Evolutionary conservation across 2,797 vertebrate genomes (phyloP).

Genomic region (Cirrhinus mrigala): DNA sequence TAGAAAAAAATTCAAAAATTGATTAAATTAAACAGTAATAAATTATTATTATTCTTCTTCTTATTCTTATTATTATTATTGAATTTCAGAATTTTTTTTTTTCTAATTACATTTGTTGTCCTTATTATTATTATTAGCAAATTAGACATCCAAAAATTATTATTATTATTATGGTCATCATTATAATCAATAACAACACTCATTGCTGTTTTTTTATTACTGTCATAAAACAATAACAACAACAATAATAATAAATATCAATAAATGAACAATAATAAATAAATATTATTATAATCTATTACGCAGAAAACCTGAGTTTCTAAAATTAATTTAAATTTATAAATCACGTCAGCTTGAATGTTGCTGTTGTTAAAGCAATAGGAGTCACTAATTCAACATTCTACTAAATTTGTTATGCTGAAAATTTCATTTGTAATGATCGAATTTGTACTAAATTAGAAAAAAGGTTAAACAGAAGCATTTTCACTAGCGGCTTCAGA

Average conservation of each 20-base stretch:
- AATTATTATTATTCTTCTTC: too few species aligned
- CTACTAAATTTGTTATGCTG: background rate
- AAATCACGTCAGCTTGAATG: background rate
- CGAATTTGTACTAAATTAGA: background rate
- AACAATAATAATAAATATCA: background rate
- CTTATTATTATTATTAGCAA: background rate
- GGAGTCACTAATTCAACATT: background rate
- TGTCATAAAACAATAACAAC: background rate
- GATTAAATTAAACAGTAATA: background rate
- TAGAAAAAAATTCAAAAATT: too few species aligned
- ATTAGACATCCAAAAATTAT: background rate
- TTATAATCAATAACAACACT: background rate
- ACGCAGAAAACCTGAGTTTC: background rate
- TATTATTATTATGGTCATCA: background rate
- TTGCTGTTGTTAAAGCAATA: background rate
- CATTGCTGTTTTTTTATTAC: background rate
- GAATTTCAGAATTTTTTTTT: too few species aligned
- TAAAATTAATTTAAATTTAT: background rate
- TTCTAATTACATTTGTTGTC: background rate
- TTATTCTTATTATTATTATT: too few species aligned
- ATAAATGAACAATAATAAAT: background rate
- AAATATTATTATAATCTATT: background rate
- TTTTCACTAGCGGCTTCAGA: background rate
- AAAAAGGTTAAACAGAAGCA: background rate
- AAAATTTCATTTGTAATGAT: background rate